Percentiles rank a stretch among this genome's conserved stretches.
Conservation (phyloP, 2,797 vertebrate genomes). For the Ateles fusciceps region DNA sequence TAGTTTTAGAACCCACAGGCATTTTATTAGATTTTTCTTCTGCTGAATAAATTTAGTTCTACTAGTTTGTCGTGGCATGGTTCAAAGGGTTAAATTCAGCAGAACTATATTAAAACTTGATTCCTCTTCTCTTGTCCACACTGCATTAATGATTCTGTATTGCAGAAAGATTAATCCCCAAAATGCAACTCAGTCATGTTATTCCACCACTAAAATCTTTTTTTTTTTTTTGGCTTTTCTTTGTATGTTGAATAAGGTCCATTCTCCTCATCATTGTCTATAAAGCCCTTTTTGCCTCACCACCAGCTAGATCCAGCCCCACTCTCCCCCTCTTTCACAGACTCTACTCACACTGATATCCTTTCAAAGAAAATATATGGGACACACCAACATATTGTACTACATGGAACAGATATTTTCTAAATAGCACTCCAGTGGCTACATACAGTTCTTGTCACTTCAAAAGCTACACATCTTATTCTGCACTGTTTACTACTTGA, state of each 20-base stretch:
- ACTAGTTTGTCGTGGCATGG: too few species aligned
- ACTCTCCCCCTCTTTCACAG: background rate
- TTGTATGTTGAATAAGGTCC: background rate
- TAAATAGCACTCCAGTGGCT: slow-evolving; percentile 41
- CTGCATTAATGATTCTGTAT: background rate
- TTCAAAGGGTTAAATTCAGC: too few species aligned
- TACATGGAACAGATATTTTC: slow-evolving; percentile 55
- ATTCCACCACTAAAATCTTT: background rate
- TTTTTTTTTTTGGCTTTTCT: background rate
- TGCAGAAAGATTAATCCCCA: background rate
- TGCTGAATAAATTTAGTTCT: too few species aligned
- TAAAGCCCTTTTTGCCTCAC: background rate
- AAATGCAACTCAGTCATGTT: background rate
- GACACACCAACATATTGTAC: background rate
- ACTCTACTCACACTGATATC: background rate
- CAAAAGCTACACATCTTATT: slow-evolving; percentile 45
- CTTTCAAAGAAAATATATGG: slow-evolving; percentile 41
- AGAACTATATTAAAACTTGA: too few species aligned
- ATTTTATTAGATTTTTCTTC: too few species aligned
- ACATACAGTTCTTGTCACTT: slow-evolving; percentile 24
- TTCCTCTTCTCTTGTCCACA: too few species aligned
- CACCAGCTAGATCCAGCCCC: background rate
- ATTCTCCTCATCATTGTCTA: background rate
- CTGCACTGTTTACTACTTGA: slow-evolving; percentile 46
- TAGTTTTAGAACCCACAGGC: too few species aligned